Evolutionary conservation across 2,888 invertebrate genomes (phyloP), one percentile per base, ranked within the genome.

Genomic region (Drosophila diplacantha): DNA sequence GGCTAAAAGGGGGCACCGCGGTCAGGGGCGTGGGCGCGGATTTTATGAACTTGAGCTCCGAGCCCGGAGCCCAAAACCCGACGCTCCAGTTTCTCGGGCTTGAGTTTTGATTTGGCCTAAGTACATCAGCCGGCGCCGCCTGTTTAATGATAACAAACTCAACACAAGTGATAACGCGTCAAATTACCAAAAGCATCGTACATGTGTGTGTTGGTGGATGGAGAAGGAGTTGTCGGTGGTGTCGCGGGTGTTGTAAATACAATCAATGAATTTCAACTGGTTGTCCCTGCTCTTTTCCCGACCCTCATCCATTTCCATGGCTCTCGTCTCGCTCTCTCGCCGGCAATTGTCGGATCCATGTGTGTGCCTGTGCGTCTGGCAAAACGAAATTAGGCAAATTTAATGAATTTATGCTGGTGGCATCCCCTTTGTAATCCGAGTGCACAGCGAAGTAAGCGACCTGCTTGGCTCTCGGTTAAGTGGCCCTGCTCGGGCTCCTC

Each of bases 361-460:
- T 46, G 44, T 44, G 46, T 52, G 56, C 55, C 38, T 47, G 68
- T 22, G 53, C 61, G 69, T 64, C 54, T 64, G 63, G 54, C 65
- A 56, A 71, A 77, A 72, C 78, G 73, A 84, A 83, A 81, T 84
- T 84, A 84, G 76, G 75, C 74, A 83, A 79, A 84, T 84, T 84
- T 81, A 81, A 81, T 81, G 85, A 81, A 83, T 84, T 81, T 84
- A 77, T 83, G 81, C 84, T 81, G 84, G 81, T 81, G 84, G 81
- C 79, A 74, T 83, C 70, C 71, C 80, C 56, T 80, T 80, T 80
- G 84, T 80, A 84, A 82, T 80, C 71, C 54, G 84, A 78, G 82
- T 69, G 76, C 69, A 81, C 78, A 83, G 52, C 78, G 49, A 55
- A 61, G 81, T 68, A 79, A 79, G 82, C 79, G 84, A 79, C 79